These are phyloP conservation scores for Tetrax tetrax DNA, from an alignment of 2,113 vertebrate genomes.

Conservation along the genomic window DNA sequence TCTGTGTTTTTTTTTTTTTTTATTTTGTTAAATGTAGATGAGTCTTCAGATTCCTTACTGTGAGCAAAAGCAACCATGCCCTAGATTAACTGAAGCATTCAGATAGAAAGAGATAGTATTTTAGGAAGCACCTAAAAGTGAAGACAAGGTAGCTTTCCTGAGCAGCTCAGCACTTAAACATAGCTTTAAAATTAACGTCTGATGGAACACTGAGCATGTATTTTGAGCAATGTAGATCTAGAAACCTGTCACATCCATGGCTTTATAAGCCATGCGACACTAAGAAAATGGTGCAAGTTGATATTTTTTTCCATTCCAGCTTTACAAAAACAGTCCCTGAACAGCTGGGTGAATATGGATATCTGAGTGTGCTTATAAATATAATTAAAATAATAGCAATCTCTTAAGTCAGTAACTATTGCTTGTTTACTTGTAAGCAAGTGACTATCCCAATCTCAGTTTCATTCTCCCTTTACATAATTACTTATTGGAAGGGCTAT, in stretches of 20 bases:
- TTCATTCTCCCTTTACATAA: slow-evolving; percentile 23
- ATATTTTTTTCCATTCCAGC: background rate
- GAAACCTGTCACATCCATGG: background rate
- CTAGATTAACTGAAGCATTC: background rate
- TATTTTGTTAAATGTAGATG: background rate
- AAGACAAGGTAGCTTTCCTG: background rate
- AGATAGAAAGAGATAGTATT: background rate
- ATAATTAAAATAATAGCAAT: slow-evolving; percentile 25
- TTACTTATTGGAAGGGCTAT: slow-evolving; percentile 48
- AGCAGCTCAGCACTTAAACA: background rate
- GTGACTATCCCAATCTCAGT: slow-evolving; percentile 44
- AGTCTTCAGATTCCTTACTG: background rate
- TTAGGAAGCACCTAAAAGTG: slow-evolving; percentile 4
- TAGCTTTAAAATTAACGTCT: background rate
- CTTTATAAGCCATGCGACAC: background rate
- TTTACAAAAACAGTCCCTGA: background rate
- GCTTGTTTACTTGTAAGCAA: slow-evolving; percentile 61
- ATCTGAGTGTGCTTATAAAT: background rate
- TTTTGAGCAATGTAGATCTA: background rate
- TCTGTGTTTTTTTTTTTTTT: background rate
- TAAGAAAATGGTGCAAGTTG: background rate
- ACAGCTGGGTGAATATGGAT: background rate
- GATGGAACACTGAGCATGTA: background rate
- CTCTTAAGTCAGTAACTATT: background rate
- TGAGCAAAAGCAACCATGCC: background rate